These are phyloP conservation scores for Dicrurus megarhynchus DNA, from an alignment of 2,113 vertebrate species.

Conservation along the genomic window DNA sequence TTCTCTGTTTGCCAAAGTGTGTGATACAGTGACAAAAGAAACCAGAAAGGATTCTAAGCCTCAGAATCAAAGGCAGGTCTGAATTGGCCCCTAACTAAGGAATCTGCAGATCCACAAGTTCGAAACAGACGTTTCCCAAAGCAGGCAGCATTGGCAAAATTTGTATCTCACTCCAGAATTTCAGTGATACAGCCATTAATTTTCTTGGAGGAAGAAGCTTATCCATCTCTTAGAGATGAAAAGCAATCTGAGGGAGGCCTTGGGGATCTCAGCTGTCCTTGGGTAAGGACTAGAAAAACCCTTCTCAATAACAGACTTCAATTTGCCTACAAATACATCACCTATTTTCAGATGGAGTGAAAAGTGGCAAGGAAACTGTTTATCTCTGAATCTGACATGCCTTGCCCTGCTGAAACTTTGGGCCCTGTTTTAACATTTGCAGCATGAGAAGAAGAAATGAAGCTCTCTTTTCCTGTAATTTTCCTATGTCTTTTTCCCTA, in stretches of 20 bases:
- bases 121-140: not conserved
- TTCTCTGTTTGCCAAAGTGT: not conserved
- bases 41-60: not conserved
- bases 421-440: not conserved
- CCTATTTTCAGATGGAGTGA: not conserved
- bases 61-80: not conserved
- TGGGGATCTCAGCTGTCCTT: constrained; percentile 12
- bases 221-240: constrained; percentile 9
- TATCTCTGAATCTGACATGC: not conserved
- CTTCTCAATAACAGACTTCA: not conserved
- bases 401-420: not conserved
- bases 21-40: not conserved
- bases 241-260: constrained; percentile 12
- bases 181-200: not conserved
- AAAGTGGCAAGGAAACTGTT: not conserved
- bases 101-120: not conserved
- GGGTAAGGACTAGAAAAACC: not conserved
- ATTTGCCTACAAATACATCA: not conserved
- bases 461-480: not conserved
- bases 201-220: not conserved
- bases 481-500: not conserved
- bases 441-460: not conserved
- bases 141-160: not conserved
- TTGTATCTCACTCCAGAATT: not conserved
- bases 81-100: not conserved